Percentiles rank a stretch among this genome's conserved stretches.
These are phyloP conservation scores for Diplolepis rosae DNA, from an alignment of 2,888 invertebrate genomes.

Conservation along the genomic window DNA sequence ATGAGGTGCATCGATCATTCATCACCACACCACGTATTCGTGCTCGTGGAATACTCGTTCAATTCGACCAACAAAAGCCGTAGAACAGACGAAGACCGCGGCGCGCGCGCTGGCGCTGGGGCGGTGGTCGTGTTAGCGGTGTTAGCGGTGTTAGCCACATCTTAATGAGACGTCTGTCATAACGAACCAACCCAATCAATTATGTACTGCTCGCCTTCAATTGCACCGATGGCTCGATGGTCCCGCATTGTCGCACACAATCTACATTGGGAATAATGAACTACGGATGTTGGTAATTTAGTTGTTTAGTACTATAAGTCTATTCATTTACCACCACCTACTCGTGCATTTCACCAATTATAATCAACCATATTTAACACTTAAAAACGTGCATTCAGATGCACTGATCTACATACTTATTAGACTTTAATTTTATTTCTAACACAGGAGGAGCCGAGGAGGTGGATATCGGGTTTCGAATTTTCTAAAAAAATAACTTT, in stretches of 20 bases:
- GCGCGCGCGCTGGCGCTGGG: conserved; percentile 56
- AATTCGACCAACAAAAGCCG: conserved; percentile 46
- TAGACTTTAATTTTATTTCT: too few relatives aligned
- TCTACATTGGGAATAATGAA: conserved; percentile 65
- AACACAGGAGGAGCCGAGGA: too few relatives aligned
- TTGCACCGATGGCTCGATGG: conserved; percentile 43
- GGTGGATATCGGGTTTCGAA: too few relatives aligned
- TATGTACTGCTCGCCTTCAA: conserved; percentile 57
- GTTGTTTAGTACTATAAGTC: conserved; percentile 51
- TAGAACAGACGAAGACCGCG: conserved; percentile 64
- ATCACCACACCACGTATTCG: conserved; percentile 37
- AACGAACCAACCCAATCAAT: conserved; percentile 71
- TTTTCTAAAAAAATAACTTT: too few relatives aligned
- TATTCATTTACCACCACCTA: too few relatives aligned
- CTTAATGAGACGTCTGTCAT: conserved; percentile 71
- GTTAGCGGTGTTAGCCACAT: too few relatives aligned
- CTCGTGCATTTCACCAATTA: conserved; percentile 66
- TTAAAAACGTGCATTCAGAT: neutral
- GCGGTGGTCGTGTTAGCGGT: too few relatives aligned
- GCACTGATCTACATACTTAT: too few relatives aligned
- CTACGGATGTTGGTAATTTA: conserved; percentile 57
- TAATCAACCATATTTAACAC: too few relatives aligned
- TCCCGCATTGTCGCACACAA: conserved; percentile 56
- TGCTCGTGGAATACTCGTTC: conserved; percentile 53
- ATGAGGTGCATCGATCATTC: too few relatives aligned